Conservation (phyloP, 1,140 invertebrate genomes). For the Chlorops oryzae region DNA sequence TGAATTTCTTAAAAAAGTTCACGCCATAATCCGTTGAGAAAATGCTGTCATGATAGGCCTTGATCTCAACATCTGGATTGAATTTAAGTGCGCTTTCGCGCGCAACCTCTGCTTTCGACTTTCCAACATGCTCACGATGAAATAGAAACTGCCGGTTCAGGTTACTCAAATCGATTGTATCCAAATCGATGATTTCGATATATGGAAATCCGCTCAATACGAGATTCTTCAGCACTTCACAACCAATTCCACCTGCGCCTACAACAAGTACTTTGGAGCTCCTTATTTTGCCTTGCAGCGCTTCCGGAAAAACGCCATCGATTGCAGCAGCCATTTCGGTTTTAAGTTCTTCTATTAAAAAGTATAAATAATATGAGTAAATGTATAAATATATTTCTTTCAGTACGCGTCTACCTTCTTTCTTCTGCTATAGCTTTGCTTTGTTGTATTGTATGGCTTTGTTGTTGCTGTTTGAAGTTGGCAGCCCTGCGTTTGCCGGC, state of each 20-base stretch:
- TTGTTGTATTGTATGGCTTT: too few species aligned
- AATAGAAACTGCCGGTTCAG: conserved; percentile 98
- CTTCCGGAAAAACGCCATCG: conserved; percentile 57
- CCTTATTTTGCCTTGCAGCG: conserved; percentile 54
- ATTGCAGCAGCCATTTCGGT: conserved; percentile 63
- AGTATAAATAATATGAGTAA: too few species aligned
- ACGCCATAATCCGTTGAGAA: conserved; percentile 83
- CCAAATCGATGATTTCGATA: conserved; percentile 97
- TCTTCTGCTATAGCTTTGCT: too few species aligned
- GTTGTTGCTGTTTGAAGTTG: too few species aligned
- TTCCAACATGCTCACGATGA: conserved; percentile 94
- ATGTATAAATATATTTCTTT: too few species aligned
- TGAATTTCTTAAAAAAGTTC: conserved; percentile 88
- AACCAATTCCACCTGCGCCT: conserved; percentile 98
- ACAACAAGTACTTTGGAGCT: conserved; percentile 72
- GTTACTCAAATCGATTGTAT: conserved; percentile 99
- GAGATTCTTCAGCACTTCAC: conserved; percentile 96
- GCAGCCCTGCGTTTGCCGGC: too few species aligned
- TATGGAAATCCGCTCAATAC: conserved; percentile 89
- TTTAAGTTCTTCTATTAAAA: too few species aligned
- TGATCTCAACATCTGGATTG: conserved; percentile 82
- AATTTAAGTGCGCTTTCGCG: conserved; percentile 82
- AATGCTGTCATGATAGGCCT: conserved; percentile 88
- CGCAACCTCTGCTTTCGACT: conserved; percentile 87
- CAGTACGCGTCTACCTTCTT: too few species aligned